phyloP scores from a whole-genome alignment of 2,113 vertebrate species.

The Microcebus griseorufus region DNA sequence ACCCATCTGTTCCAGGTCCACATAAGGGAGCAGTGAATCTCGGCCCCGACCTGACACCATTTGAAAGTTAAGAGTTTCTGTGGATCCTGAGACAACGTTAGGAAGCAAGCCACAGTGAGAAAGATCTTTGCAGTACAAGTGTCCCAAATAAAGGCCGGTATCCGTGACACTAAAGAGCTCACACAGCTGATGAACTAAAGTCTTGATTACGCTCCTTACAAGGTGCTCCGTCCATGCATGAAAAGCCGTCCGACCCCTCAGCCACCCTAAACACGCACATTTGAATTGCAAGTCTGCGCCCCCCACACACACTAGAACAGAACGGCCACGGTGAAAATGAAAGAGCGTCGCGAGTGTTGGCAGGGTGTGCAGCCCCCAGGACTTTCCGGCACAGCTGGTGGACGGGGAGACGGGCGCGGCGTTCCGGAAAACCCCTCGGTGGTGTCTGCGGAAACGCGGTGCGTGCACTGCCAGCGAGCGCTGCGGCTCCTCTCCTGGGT shows the following conservation, averaged over 20 bases:
- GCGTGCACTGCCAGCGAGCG: rapidly evolving
- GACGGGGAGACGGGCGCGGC: neutral
- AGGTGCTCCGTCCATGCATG: neutral
- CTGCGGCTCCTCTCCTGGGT: neutral
- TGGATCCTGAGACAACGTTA: neutral
- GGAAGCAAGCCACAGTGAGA: too few relatives aligned
- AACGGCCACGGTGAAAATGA: neutral
- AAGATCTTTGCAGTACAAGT: neutral
- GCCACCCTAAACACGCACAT: neutral
- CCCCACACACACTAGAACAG: neutral
- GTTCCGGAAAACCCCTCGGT: neutral
- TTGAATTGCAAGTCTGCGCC: too few relatives aligned
- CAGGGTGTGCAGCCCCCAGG: too few relatives aligned
- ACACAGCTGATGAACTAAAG: too few relatives aligned
- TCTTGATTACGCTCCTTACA: neutral
- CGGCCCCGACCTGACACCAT: neutral
- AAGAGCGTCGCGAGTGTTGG: neutral
- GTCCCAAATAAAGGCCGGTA: neutral
- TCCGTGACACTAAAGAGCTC: neutral
- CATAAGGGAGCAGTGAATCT: neutral
- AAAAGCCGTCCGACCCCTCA: neutral
- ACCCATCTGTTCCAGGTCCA: neutral
- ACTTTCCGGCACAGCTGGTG: too few relatives aligned
- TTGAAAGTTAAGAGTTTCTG: neutral
- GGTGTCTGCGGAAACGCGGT: rapidly evolving